Percentiles rank a stretch among this genome's conserved stretches.
Evolutionary conservation across 64 coral and sea anemone genomes (phyloP).

Genomic region (Trachythela sp.): DNA sequence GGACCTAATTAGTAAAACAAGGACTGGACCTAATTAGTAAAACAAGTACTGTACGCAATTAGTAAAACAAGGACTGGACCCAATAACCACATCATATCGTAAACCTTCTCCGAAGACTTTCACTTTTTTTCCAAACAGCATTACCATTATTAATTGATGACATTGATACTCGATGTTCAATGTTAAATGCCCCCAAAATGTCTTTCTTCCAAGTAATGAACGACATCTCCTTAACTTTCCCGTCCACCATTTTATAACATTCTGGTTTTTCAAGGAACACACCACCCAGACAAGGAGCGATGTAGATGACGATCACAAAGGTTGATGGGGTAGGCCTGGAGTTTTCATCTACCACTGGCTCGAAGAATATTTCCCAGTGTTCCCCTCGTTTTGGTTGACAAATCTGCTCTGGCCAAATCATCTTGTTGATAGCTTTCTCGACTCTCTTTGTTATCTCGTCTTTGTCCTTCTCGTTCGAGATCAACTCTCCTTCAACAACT

Average conservation of each 20-base stretch:
- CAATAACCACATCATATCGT: not conserved
- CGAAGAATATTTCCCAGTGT: too few relatives aligned
- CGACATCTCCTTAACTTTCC: not conserved
- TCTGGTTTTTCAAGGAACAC: not conserved
- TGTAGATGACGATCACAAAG: too few relatives aligned
- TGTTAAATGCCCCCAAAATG: not conserved
- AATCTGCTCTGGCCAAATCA: not conserved
- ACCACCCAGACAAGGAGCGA: too few relatives aligned
- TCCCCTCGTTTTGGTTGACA: too few relatives aligned
- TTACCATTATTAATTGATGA: not conserved
- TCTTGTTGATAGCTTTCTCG: not conserved
- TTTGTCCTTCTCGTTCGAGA: not conserved
- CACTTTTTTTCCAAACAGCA: not conserved
- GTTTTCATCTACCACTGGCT: too few relatives aligned
- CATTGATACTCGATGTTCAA: not conserved
- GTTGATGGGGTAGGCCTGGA: too few relatives aligned
- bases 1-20: too few relatives aligned
- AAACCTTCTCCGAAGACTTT: not conserved
- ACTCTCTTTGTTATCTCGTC: not conserved
- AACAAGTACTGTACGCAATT: too few relatives aligned
- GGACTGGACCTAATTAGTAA: too few relatives aligned
- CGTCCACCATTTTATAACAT: not conserved
- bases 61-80: too few relatives aligned
- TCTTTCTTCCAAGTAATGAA: not conserved
- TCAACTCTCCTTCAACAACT: not conserved